Evolutionary conservation across 1,140 invertebrate genomes (phyloP), one percentile per base, ranked within the genome.

Genomic region (Micrasema minimum): DNA sequence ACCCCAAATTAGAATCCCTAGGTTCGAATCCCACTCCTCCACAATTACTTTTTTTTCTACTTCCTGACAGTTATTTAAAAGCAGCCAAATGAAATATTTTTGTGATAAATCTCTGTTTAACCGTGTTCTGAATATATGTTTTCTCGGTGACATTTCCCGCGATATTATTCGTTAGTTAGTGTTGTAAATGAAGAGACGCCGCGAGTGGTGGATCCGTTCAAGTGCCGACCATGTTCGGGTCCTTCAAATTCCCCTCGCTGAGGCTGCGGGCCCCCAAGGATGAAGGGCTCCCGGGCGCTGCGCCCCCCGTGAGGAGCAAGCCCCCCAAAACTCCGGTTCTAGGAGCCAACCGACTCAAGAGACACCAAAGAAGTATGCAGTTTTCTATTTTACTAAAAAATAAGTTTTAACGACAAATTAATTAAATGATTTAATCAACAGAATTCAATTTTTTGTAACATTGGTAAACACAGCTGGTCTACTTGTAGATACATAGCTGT

Each of bases 291-390:
- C 41, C n/a, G 46, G 14, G 20, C 20, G 16, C 2, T 14, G 38
- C 12, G 48, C 78, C 64, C 61, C 70, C 71, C 31, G 38, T 69
- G 2, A 31, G 35, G 31, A 67, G n/a, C 1, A 83, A 82, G 69
- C 80, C 80, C 4, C 81, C 80, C n/a, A 81, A 81, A 71, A 81
- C 79, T n/a, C 81, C 81, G 45, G 79, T 79, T n/a, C 74, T 79
- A 69, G 77, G 78, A 12, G 66, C 70, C 16, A 72, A 62, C 31
- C 76, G 80, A 10, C 73, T 72, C 51, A 81, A 78, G 64, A 74
- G 79, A 73, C 80, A 80, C 72, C 80, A 81, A 74, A 80, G 81
- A 76, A 79, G 81, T 83, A 77, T 82, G 57, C 57, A 67, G 46
- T 68, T 46, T 46, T 26, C 38, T 35, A 10, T 50, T 20, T 18